Conservation (phyloP, 2,797 vertebrate species). For the Dipus sagitta region DNA sequence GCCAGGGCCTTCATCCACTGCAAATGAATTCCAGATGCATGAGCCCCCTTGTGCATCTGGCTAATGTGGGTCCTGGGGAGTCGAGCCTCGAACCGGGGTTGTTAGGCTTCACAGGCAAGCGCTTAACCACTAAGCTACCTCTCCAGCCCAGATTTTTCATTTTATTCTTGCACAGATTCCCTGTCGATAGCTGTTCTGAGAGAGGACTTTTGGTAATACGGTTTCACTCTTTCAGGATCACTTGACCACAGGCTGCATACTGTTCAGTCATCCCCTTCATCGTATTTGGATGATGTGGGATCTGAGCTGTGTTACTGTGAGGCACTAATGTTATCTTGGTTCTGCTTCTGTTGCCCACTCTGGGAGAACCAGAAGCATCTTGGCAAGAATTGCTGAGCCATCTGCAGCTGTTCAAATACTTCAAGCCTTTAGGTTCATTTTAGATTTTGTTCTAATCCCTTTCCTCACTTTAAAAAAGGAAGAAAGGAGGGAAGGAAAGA, state of each 20-base stretch:
- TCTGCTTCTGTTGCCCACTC: conserved; percentile 32
- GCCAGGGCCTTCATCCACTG: no score
- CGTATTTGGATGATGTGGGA: conserved; percentile 17
- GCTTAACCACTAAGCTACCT: no score
- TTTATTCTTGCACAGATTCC: conserved; percentile 19
- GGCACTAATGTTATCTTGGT: not conserved
- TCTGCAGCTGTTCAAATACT: conserved; percentile 77
- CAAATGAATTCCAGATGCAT: no score
- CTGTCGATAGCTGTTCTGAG: not conserved
- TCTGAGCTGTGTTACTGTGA: not conserved
- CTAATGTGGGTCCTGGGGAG: no score
- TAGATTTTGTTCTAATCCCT: conserved; percentile 64
- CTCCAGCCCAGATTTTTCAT: conserved; percentile 11
- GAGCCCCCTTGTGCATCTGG: no score
- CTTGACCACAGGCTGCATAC: not conserved
- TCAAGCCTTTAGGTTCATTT: conserved; percentile 47
- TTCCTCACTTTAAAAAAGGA: not conserved
- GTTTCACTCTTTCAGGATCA: not conserved
- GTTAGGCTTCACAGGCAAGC: no score
- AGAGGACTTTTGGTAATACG: conserved; percentile 19
- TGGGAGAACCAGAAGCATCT: conserved; percentile 15
- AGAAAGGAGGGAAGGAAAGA: no score
- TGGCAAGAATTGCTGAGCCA: not conserved
- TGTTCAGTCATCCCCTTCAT: not conserved
- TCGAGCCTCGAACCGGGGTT: no score